Evolutionary conservation across 2,797 vertebrate genomes (phyloP), one percentile per base, ranked within the genome.

Genomic region (Telmatherina bonti): DNA sequence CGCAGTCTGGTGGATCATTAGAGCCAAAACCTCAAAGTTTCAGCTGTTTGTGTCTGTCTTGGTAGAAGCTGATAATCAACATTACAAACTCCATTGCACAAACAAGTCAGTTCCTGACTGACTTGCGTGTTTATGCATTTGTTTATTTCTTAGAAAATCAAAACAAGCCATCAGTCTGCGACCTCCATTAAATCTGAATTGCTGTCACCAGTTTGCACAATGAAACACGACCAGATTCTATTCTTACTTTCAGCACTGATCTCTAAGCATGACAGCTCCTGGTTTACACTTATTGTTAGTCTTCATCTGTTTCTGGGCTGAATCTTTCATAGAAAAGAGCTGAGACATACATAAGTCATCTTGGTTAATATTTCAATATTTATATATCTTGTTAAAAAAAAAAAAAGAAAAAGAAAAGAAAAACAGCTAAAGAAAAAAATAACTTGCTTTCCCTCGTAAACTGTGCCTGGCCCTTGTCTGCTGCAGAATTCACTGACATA

Each of bases 401-500:
- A 15, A 7, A 31, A 71, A 51, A 31, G 3, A 31, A 7, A 0
- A 9, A n/a, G n/a, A 43, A n/a, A n/a, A n/a, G n/a, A n/a, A n/a
- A n/a, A n/a, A n/a, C n/a, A n/a, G n/a, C n/a, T n/a, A n/a, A n/a
- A n/a, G n/a, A 18, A 18, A 52, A 49, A 67, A 67, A 60, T 67
- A 72, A 62, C 35, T 22, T n/a, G 73, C 55, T n/a, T 7, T 65
- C 43, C 65, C 59, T 57, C 60, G 63, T 65, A 74, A 61, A 80
- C 74, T 79, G 75, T 51, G 57, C 70, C 36, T 45, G 54, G 45
- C 63, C 70, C 35, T 30, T n/a, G 54, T 70, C 61, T 68, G 64
- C 68, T 67, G 82, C 85, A 77, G 79, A 90, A 84, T 62, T 84
- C 69, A 58, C 36, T 76, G 87, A 54, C 75, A 74, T 69, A 81